Base-by-base conservation (phyloP, 2,797 vertebrate genomes). In the Oreortyx pictus region DNA sequence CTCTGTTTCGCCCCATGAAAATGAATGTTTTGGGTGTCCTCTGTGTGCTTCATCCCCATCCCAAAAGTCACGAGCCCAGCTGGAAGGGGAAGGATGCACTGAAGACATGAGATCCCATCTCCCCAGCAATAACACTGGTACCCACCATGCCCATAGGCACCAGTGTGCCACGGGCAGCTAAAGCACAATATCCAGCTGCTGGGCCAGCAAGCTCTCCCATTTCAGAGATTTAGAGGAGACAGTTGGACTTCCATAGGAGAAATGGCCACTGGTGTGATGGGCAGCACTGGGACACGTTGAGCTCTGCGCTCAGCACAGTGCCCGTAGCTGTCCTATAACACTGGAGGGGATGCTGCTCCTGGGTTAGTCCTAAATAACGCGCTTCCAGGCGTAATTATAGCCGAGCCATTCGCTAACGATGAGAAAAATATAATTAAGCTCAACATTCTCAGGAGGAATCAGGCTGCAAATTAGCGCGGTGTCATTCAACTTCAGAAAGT, bases 361-460 rank as follows among this genome's bases (percentile, higher is more conserved):
- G 24, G 83, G 88, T 92, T 88, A 95, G 82, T 87, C 84, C 95
- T 94, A 96, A 96, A n/a, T 95, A 96, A 84, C 20, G 76, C 86
- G 59, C 86, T 78, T 82, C 75, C 72, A 56, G 68, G n/a, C 72
- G 1, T 92, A 96, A 94, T 96, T 96, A 95, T 9, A 89, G 59
- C 90, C 5, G 0, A 92, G 92, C 83, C 84, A 4, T 68, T 86
- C 81, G 86, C 84, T 82, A 22, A 27, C 1, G 50, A 44, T 4
- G 68, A 90, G 93, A 80, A 87, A 94, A 94, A 90, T 82, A 82
- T 94, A 96, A 96, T 96, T 96, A 96, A 96, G 41, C 79, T 92
- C 66, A 11, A 11, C 5, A 2, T 60, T 85, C 96, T 93, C 94
- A 33, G 84, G 90, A 89, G 95, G 90, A 87, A 73, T 39, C 4